Base-by-base conservation (phyloP, 1,140 invertebrate species). In the Cheumatopsyche charites region DNA sequence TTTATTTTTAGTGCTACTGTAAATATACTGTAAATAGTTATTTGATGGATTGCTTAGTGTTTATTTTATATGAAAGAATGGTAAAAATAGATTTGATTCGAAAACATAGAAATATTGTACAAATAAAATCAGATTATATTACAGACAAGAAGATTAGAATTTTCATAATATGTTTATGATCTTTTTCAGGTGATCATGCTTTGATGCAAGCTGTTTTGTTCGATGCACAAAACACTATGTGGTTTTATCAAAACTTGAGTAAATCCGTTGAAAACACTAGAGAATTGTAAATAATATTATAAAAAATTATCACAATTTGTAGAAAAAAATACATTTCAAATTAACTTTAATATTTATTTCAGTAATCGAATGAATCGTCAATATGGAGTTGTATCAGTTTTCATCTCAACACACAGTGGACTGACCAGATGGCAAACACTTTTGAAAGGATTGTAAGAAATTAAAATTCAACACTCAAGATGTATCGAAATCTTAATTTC, bases 341-440 rank as follows among this genome's bases (percentile, higher is more conserved):
- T 2, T 17, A 52, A 17, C 19, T 52, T 52, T 52, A 2, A 7
- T 4, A 25, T 77, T 77, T 74, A 75, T 77, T 76, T 63, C 84
- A 94, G 92, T 83, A 86, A 89, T 78, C 89, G 93, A 78, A 90
- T 94, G 75, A 90, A 93, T 75, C 88, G 91, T 82, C 88, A 92
- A 55, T 94, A 94, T 79, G 93, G 94, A 19, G 90, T 94, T 73
- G 91, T 89, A 17, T 86, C 92, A 21, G 91, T 92, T 1, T 97
- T 97, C 80, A 86, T 97, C 78, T 91, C 94, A 26, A 96, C 94
- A 0, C 90, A 94, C 77, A 95, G 92, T 79, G 95, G 95, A 1
- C 84, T 97, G 0, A 94, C 93, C 0, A 85, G 94, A 67, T 96
- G 94, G 93, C 89, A 93, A 78, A 93, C 92, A 21, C 9, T 23